These are phyloP conservation scores for Melanophora roralis DNA, from an alignment of 2,888 invertebrate species.

Conservation along the genomic window DNA sequence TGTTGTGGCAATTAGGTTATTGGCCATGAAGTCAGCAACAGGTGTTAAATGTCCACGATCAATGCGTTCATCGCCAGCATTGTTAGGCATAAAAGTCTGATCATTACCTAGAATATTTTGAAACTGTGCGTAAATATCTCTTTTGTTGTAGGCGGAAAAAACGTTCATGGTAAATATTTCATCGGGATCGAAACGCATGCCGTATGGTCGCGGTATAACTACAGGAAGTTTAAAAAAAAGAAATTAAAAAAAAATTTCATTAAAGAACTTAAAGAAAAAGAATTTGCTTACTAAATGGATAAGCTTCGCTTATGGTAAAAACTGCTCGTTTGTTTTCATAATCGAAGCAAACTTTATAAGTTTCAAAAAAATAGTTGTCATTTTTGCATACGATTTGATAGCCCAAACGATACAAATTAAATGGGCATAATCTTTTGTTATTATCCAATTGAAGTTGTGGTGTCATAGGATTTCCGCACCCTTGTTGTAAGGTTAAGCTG, in stretches of 20 bases:
- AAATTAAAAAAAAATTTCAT: background rate
- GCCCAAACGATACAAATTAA: slow-evolving; percentile 40
- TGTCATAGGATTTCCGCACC: background rate
- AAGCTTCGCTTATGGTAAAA: slow-evolving; percentile 50
- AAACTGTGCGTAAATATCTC: slow-evolving; percentile 60
- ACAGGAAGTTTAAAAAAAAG: no score
- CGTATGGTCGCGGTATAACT: slow-evolving; percentile 35
- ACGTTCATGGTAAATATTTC: slow-evolving; percentile 64
- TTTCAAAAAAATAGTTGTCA: slow-evolving; percentile 42
- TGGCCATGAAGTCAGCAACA: slow-evolving; percentile 77
- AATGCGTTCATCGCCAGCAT: slow-evolving; percentile 60
- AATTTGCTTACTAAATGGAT: slow-evolving; percentile 49
- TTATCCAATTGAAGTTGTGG: slow-evolving; percentile 20
- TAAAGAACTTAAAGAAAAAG: background rate
- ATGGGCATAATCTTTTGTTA: slow-evolving; percentile 10
- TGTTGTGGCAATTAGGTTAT: slow-evolving; percentile 76
- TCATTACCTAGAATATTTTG: slow-evolving; percentile 11
- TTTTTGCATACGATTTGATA: slow-evolving; percentile 28
- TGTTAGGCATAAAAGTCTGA: slow-evolving; percentile 44
- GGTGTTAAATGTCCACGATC: slow-evolving; percentile 78
- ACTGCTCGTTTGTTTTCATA: slow-evolving; percentile 7
- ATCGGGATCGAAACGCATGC: slow-evolving; percentile 62
- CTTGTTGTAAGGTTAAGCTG: background rate
- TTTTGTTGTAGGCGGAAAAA: slow-evolving; percentile 64
- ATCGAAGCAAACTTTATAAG: slow-evolving; percentile 52